A percentile compares a stretch with the other conserved stretches of the same genome.
Evolutionary conservation across 2,797 vertebrate species (phyloP).

Genomic region (Geotrypetes seraphini): DNA sequence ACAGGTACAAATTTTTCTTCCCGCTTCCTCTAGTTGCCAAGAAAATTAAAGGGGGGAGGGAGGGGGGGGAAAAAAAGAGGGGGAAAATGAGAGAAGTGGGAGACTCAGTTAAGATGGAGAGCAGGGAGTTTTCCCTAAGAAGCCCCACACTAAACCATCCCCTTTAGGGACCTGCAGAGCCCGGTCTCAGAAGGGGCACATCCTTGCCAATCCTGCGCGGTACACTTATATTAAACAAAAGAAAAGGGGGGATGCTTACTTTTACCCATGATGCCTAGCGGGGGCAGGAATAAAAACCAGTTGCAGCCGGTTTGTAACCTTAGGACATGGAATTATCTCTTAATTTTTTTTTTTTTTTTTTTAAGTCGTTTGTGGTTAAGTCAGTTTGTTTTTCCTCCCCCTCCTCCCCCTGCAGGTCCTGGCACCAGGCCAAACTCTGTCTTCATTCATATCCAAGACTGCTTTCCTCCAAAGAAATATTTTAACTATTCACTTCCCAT

Average conservation of each 20-base stretch:
- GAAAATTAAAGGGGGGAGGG: conserved; percentile 23
- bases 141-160: conserved; percentile 35
- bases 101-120: background rate
- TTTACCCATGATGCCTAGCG: conserved; percentile 63
- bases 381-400: conserved; percentile 25
- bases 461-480: too few relatives aligned
- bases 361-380: conserved; percentile 66
- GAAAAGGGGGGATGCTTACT: conserved; percentile 54
- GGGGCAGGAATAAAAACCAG: conserved; percentile 60
- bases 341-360: conserved; percentile 53
- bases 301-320: conserved; percentile 81
- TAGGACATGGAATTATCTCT: conserved; percentile 78
- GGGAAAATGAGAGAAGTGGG: conserved; percentile 16
- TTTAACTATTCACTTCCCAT: too few relatives aligned
- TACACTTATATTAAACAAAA: conserved; percentile 62
- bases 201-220: conserved; percentile 52
- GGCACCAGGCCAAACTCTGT: conserved; percentile 40
- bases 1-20: conserved; percentile 38
- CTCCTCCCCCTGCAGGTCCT: conserved; percentile 11
- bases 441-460: too few relatives aligned
- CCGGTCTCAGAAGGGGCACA: conserved; percentile 39
- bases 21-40: conserved; percentile 30
- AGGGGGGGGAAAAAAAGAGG: background rate
- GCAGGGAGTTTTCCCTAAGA: conserved; percentile 17
- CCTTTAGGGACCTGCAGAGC: conserved; percentile 40